These are phyloP conservation scores for Acrocephalus arundinaceus DNA, from an alignment of 2,113 vertebrate species.

Conservation along the genomic window DNA sequence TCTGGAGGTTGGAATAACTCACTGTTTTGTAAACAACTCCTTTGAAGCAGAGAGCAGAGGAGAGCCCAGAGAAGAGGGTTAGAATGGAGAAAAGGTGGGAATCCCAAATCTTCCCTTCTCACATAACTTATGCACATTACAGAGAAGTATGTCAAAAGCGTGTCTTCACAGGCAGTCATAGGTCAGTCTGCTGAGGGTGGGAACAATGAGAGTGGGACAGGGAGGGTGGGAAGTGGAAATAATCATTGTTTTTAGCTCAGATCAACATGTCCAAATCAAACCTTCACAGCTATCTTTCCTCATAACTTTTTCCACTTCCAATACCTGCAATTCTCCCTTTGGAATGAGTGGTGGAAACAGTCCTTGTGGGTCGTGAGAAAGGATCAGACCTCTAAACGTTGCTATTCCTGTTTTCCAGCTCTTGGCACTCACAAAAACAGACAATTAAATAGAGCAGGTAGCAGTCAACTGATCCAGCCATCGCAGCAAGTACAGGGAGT, in stretches of 20 bases:
- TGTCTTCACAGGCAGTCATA: background rate
- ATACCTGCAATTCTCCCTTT: slow-evolving; percentile 31
- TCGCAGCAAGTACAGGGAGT: slow-evolving; percentile 13
- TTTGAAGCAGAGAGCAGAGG: background rate
- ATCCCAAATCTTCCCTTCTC: background rate
- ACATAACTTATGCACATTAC: background rate
- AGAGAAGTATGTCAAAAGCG: background rate
- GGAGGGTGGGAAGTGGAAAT: slow-evolving; percentile 53
- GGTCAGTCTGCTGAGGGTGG: background rate
- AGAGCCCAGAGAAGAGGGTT: background rate
- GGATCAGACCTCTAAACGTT: slow-evolving; percentile 56
- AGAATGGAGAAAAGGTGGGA: background rate
- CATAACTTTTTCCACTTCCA: slow-evolving; percentile 62
- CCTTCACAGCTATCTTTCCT: slow-evolving; percentile 51
- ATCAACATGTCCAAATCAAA: slow-evolving; percentile 46
- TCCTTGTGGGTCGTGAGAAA: slow-evolving; percentile 64
- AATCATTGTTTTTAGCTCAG: background rate
- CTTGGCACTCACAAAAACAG: slow-evolving; percentile 21
- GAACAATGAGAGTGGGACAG: background rate
- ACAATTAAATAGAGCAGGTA: slow-evolving; percentile 22
- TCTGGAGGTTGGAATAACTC: background rate
- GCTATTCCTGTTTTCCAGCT: slow-evolving; percentile 55
- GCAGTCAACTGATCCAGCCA: background rate
- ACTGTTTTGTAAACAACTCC: background rate
- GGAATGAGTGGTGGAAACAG: slow-evolving; percentile 62